phyloP scores from a whole-genome alignment of 2,797 vertebrate species.

The Lindbergichthys nudifrons region DNA sequence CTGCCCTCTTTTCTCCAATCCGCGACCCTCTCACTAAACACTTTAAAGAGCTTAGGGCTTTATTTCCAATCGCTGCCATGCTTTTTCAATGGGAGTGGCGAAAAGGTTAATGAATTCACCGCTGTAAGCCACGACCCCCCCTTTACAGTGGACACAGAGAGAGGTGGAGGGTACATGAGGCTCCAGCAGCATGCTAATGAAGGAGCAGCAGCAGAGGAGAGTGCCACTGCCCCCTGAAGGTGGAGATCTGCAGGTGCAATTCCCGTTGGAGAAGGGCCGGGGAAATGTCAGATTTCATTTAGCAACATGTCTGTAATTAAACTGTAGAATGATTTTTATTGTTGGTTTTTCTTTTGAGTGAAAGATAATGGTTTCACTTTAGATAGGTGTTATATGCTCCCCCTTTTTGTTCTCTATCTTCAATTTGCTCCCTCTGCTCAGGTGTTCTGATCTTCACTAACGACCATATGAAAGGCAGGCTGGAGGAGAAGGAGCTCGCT shows the following conservation, averaged over 20 bases:
- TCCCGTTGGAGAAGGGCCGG: not conserved
- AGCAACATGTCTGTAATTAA: not conserved
- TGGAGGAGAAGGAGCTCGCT: too few relatives aligned
- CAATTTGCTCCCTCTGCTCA: too few relatives aligned
- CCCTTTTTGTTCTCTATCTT: too few relatives aligned
- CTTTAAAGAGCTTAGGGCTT: conserved; percentile 68
- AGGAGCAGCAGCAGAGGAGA: conserved; percentile 40
- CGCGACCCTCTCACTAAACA: conserved; percentile 62
- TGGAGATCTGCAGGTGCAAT: conserved; percentile 47
- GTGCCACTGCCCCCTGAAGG: conserved; percentile 81
- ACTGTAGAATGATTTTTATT: not conserved
- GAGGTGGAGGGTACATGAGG: conserved; percentile 41
- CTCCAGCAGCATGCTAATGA: conserved; percentile 74
- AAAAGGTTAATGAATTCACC: conserved; percentile 87
- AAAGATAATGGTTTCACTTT: not conserved
- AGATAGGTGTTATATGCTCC: not conserved
- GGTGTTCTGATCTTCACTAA: too few relatives aligned
- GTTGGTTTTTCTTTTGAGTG: not conserved
- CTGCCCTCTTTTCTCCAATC: conserved; percentile 42
- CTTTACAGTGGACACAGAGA: conserved; percentile 72
- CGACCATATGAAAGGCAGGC: too few relatives aligned
- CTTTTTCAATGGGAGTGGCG: conserved; percentile 73
- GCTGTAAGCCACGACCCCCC: conserved; percentile 68
- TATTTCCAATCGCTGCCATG: conserved; percentile 69
- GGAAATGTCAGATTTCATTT: conserved; percentile 15